Evolutionary conservation across 2,797 vertebrate genomes (phyloP), one percentile per base, ranked within the genome.

Genomic region (Lutjanus campechanus): DNA sequence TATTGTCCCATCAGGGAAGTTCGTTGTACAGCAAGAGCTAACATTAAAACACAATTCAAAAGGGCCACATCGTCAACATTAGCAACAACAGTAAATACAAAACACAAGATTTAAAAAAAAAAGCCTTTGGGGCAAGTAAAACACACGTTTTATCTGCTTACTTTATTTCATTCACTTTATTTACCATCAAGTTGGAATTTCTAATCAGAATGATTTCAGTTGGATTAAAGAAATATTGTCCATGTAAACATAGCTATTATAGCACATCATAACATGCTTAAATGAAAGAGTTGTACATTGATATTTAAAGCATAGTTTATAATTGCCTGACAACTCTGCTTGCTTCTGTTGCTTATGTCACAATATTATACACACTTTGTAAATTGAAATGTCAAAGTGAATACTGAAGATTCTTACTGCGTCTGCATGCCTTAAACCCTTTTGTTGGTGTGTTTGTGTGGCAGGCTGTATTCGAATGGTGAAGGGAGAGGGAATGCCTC

Each of bases 401-500:
- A 63, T 46, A 53, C 25, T 25, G 44, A 80, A 15, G 44, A 59
- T 76, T 41, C 9, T 60, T 17, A n/a, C 29, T 72, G 16, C 20
- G 3, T 46, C 6, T 56, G 2, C 6, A 19, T 73, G 11, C 5
- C 4, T 73, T 78, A 12, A 65, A 19, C 29, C 19, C 1, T 51
- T 46, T 70, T 50, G 63, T n/a, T 77, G 19, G 16, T 67, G 20
- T 86, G 17, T 81, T 46, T 81, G 47, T 77, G 17, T 89, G 25
- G 7, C 83, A 99, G 98, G 97, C 46, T 98, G 95, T 87, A 92
- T 97, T 84, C 96, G 97, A 50, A 96, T 99, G 72, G 97, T 99
- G 81, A 95, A 97, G 87, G 98, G 97, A 54, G 98, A 99, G 92
- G 98, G 98, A 85, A 99, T 99, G 98, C 98, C 98, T 49, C 97